Base-by-base conservation (phyloP, 2,113 vertebrate genomes). In the Sinocyclocheilus anshuiensis region DNA sequence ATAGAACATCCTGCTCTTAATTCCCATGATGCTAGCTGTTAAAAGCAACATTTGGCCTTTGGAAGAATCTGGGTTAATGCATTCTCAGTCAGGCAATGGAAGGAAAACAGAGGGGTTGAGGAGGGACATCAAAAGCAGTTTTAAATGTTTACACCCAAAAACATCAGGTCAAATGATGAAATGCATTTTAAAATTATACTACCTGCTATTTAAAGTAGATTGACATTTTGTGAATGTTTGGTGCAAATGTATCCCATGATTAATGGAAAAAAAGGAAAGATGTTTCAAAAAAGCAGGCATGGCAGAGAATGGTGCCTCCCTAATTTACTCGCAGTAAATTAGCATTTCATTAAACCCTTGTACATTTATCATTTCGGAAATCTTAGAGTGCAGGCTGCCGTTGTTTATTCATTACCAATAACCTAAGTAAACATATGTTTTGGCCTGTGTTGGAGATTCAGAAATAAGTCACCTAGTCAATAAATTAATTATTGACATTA, bases 21-120 rank as follows among this genome's bases (percentile, higher is more conserved):
- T 71, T 84, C 42, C 65, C 65, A 53, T 48, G 65, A 57, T 36
- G 48, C 20, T 72, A 57, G 67, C 81, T 71, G 45, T 83, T 72
- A 83, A 74, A 83, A 71, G 45, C 67, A 83, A 72, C 26, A 53
- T 83, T 79, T 79, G 81, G 67, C 45, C 48, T 26, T n/a, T 72
- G 50, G 29, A 83, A 36, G 65, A 83, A 83, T 72, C 81, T 74
- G 45, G 67, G 81, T 83, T 83, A 83, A 71, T 74, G 63, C 20
- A n/a, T 59, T 42, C 29, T 39, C 18, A 78, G 24, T 75, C 39
- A 48, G 39, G 36, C 72, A 48, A 22, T 72, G 18, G 20, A 72
- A 33, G 6, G 65, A 33, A 69, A 69, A 18, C 18, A 16, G 13
- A 69, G 65, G 69, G 18, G 33, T 24, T 39, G 39, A n/a, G 22